Base-by-base conservation (phyloP, 2,888 invertebrate genomes). In the Dolichomitus sp. region DNA sequence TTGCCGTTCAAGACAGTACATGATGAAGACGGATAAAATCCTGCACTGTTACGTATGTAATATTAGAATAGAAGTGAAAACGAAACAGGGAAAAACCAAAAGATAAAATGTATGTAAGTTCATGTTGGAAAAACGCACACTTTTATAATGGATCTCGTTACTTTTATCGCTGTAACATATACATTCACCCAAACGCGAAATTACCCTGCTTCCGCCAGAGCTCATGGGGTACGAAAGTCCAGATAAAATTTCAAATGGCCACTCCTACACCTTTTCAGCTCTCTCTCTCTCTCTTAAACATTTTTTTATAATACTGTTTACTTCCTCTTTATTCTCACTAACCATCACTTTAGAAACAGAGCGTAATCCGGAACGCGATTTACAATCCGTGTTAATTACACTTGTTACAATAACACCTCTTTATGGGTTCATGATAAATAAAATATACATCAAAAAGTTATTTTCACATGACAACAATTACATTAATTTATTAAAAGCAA, bases 121-220 rank as follows among this genome's bases (percentile, higher is more conserved):
- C 85, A 87, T 86, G 84, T 82, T 85, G 86, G 84, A 85, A 79
- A 86, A 87, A 87, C 89, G 91, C 89, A 88, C 90, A 88, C 88
- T 86, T 88, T 91, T 92, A 91, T 92, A 92, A 92, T 91, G 91
- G 91, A 92, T 92, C 92, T 91, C 92, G 91, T 92, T 93, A 92
- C 92, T 92, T 92, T 93, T 93, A 92, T 92, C 91, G 91, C 89
- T 84, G 75, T 88, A 88, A 90, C 91, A 90, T 91, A 92, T 91
- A 92, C 90, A 91, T 92, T 90, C 87, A 88, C 83, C 85, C 85
- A 78, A 88, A 89, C 89, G 89, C 86, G 88, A 91, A 91, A 92
- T 92, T 92, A 88, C 91, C 89, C 88, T 85, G 87, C 87, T 87
- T 84, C 86, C 81, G 84, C 81, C 80, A 82, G 68, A 78, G 80